Evolutionary conservation across 2,113 vertebrate species (phyloP).

Genomic region (Motacilla tschutschensis): DNA sequence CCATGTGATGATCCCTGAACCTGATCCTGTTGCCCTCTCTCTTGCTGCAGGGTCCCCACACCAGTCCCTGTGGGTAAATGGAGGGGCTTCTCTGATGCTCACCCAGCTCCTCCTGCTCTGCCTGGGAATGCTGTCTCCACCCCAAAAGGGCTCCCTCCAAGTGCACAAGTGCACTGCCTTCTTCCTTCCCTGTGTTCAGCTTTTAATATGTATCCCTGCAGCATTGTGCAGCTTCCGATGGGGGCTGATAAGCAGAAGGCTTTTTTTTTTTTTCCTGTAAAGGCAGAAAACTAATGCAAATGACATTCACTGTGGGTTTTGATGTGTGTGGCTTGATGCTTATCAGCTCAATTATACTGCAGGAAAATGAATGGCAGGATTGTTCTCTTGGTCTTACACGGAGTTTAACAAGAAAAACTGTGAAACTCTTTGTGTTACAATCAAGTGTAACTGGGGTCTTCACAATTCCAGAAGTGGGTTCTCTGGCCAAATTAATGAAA

Average conservation of each 20-base stretch:
- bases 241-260: not conserved
- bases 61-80: rapidly evolving
- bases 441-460: not conserved
- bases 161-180: rapidly evolving
- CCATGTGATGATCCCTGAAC: not conserved
- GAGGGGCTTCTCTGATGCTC: not conserved
- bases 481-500: conserved; percentile 16
- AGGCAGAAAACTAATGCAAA: not conserved
- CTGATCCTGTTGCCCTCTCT: rapidly evolving
- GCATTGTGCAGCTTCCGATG: not conserved
- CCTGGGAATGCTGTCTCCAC: not conserved
- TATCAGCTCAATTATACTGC: not conserved
- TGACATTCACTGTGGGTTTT: not conserved
- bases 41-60: not conserved
- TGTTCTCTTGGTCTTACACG: not conserved
- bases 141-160: not conserved
- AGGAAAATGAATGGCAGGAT: not conserved
- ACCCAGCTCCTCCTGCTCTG: not conserved
- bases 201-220: not conserved
- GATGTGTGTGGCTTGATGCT: not conserved
- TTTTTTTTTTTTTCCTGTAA: not conserved
- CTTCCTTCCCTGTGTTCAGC: not conserved
- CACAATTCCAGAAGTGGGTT: not conserved
- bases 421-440: not conserved
- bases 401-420: conserved; percentile 6